A percentile compares a stretch with the other conserved stretches of the same genome.
Conservation (phyloP, 1,140 invertebrate species). For the Sesamia nonagrioides region DNA sequence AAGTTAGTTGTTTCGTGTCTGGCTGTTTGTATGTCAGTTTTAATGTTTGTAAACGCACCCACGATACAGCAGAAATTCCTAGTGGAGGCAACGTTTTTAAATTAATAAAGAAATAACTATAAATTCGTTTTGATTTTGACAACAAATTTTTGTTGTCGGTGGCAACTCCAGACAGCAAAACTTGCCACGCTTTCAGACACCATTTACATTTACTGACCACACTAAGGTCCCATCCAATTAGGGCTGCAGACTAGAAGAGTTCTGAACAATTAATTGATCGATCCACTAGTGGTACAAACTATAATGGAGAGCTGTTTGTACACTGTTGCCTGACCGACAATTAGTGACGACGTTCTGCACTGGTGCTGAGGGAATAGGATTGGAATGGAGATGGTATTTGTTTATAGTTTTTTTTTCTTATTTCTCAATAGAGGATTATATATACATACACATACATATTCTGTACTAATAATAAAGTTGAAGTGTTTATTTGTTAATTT, state of each 20-base stretch:
- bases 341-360: neutral
- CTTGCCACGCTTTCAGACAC: neutral
- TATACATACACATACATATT: too few species aligned
- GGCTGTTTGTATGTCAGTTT: too few species aligned
- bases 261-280: constrained; percentile 38
- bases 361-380: neutral
- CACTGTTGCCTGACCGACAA: constrained; percentile 21
- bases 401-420: neutral
- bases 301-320: neutral
- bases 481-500: too few species aligned
- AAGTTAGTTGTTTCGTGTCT: too few species aligned
- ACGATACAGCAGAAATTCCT: too few species aligned
- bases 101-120: too few species aligned
- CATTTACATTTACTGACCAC: constrained; percentile 23
- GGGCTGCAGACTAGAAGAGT: constrained; percentile 9
- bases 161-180: neutral
- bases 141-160: neutral
- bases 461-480: too few species aligned
- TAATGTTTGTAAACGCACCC: too few species aligned
- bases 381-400: neutral
- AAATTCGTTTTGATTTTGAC: neutral
- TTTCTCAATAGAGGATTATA: too few species aligned
- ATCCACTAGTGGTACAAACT: neutral
- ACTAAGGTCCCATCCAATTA: constrained; percentile 21
- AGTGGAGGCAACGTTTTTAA: too few species aligned